Conservation (phyloP, 2,113 vertebrate species). For the Nettapus auritus region DNA sequence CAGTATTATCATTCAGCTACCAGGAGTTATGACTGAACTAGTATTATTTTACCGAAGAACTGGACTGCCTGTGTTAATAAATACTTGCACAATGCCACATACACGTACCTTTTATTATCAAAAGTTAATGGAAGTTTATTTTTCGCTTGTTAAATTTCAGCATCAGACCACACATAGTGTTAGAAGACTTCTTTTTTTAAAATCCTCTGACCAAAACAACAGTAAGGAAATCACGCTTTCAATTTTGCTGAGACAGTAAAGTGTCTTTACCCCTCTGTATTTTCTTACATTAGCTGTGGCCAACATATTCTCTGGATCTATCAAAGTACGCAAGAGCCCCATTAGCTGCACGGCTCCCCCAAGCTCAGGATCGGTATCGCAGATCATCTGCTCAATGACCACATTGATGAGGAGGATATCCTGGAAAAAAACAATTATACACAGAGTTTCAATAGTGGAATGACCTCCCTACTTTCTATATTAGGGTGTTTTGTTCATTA, state of each 20-base stretch:
- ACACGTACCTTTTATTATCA: neutral
- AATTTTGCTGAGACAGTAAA: constrained; percentile 13
- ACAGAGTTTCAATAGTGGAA: neutral
- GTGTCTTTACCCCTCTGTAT: constrained; percentile 42
- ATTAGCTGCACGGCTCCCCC: constrained; percentile 97
- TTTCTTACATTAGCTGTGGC: constrained; percentile 93
- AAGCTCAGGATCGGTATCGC: constrained; percentile 95
- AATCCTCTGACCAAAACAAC: neutral
- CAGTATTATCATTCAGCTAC: neutral
- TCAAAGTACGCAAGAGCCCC: constrained; percentile 95
- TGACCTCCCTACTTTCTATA: neutral
- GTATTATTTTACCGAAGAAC: neutral
- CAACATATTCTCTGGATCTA: constrained; percentile 98
- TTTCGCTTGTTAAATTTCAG: neutral
- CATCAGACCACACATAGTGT: neutral
- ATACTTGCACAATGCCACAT: neutral
- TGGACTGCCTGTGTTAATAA: neutral
- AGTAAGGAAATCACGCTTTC: neutral
- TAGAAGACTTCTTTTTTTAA: neutral
- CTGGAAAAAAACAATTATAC: constrained; percentile 69
- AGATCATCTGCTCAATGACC: constrained; percentile 99
- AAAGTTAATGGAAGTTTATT: neutral
- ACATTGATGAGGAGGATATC: constrained; percentile 99
- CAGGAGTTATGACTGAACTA: neutral
- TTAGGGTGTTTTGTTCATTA: too few species aligned